Evolutionary conservation across 2,113 vertebrate species (phyloP).

Genomic region (Euleptes europaea): DNA sequence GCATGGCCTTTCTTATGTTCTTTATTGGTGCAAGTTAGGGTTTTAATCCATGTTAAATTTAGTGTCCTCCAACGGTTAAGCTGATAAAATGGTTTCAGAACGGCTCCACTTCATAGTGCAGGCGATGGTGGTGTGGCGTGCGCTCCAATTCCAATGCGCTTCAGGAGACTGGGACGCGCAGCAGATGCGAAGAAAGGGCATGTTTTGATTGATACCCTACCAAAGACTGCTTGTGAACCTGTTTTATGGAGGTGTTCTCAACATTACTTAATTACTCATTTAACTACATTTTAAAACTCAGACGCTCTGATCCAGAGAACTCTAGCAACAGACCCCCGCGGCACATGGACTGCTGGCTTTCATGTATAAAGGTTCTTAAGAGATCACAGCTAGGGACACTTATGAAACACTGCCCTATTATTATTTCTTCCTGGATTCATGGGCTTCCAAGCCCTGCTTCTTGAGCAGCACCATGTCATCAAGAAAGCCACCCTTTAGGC

Average conservation of each 20-base stretch:
- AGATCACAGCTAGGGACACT: too few species aligned
- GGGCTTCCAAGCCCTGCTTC: neutral
- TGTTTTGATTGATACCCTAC: neutral
- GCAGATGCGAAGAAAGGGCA: neutral
- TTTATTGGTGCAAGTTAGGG: neutral
- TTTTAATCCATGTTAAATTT: neutral
- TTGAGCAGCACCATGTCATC: neutral
- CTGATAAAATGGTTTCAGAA: neutral
- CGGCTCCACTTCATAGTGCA: neutral
- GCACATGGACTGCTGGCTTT: neutral
- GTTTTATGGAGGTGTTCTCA: neutral
- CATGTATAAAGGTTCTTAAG: neutral
- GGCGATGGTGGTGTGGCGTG: too few species aligned
- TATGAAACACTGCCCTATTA: too few species aligned
- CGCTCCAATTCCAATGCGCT: neutral
- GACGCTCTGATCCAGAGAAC: neutral
- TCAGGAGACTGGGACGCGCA: neutral
- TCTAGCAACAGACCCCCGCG: neutral
- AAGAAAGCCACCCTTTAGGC: neutral
- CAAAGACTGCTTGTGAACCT: neutral
- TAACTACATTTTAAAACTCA: neutral
- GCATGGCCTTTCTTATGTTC: too few species aligned
- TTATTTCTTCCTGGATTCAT: neutral
- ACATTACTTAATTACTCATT: neutral
- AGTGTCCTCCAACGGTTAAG: neutral